phyloP scores from a whole-genome alignment of 1,140 invertebrate genomes.

The Drosophila navojoa region DNA sequence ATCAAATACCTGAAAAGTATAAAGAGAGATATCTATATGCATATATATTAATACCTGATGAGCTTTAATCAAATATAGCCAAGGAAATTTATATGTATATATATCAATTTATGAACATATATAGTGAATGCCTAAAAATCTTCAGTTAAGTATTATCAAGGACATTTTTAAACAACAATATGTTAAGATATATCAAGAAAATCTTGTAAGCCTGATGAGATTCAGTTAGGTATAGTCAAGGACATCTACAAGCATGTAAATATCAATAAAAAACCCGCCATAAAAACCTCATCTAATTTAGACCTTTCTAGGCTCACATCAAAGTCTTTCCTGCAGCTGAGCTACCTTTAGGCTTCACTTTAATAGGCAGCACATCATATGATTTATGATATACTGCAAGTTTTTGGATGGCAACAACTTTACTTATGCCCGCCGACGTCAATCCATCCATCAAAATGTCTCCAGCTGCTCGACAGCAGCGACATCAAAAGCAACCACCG shows the following conservation, averaged over 20 bases:
- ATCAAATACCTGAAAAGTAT: background rate
- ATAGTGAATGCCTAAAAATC: too few species aligned
- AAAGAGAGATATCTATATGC: too few species aligned
- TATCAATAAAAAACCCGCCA: too few species aligned
- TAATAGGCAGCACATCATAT: constrained; percentile 37
- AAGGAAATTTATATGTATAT: too few species aligned
- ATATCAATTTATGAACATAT: too few species aligned
- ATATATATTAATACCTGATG: background rate
- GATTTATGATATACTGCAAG: constrained; percentile 61
- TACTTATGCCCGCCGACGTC: constrained; percentile 37
- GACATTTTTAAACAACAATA: background rate
- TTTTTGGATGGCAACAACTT: constrained; percentile 41
- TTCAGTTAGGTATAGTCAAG: too few species aligned
- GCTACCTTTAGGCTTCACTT: background rate
- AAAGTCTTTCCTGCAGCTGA: background rate
- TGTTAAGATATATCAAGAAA: too few species aligned
- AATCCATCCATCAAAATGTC: constrained; percentile 58
- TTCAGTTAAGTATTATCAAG: background rate
- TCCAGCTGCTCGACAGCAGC: constrained; percentile 40
- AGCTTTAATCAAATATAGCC: background rate
- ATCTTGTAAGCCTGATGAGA: background rate
- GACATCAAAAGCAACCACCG: constrained; percentile 48
- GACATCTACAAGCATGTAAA: too few species aligned
- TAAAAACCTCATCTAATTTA: background rate
- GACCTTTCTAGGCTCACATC: background rate